These are phyloP conservation scores for Leptopilina drosophilae DNA, from an alignment of 2,888 invertebrate species.

Conservation along the genomic window DNA sequence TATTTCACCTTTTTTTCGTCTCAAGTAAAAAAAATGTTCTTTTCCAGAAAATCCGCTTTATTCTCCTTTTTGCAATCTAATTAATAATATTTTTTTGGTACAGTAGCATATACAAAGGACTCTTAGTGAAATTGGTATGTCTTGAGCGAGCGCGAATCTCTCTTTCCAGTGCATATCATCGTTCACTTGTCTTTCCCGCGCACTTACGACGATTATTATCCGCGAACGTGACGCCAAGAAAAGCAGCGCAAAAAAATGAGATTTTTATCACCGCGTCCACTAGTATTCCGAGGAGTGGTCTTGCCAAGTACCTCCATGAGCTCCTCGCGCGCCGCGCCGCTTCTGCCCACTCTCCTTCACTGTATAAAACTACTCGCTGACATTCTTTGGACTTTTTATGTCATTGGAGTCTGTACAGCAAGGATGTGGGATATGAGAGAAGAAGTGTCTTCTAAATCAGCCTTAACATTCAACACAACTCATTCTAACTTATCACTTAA, in stretches of 20 bases:
- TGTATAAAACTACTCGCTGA: slow-evolving; percentile 31
- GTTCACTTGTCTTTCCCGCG: slow-evolving; percentile 41
- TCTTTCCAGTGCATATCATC: slow-evolving; percentile 16
- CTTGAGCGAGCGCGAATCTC: background rate
- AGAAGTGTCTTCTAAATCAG: slow-evolving; percentile 14
- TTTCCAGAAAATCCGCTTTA: too few relatives aligned
- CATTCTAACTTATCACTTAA: background rate
- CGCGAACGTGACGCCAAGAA: slow-evolving; percentile 36
- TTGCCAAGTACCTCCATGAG: slow-evolving; percentile 37
- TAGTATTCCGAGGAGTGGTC: slow-evolving; percentile 40
- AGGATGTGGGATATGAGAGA: slow-evolving; percentile 27
- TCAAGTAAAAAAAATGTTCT: too few relatives aligned
- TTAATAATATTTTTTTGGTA: too few relatives aligned
- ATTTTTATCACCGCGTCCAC: slow-evolving; percentile 40
- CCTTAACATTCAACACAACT: slow-evolving; percentile 9
- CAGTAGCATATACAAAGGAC: too few relatives aligned
- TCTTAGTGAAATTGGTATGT: too few relatives aligned
- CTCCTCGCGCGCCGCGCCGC: slow-evolving; percentile 8
- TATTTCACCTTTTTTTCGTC: too few relatives aligned
- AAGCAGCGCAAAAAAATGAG: slow-evolving; percentile 36
- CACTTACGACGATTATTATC: slow-evolving; percentile 38
- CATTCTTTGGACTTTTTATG: slow-evolving; percentile 40
- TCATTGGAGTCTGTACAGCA: slow-evolving; percentile 29
- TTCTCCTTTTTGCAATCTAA: too few relatives aligned
- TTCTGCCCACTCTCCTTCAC: slow-evolving; percentile 36